Evolutionary conservation across 2,797 vertebrate genomes (phyloP).

Genomic region (Jordanella pulchra): DNA sequence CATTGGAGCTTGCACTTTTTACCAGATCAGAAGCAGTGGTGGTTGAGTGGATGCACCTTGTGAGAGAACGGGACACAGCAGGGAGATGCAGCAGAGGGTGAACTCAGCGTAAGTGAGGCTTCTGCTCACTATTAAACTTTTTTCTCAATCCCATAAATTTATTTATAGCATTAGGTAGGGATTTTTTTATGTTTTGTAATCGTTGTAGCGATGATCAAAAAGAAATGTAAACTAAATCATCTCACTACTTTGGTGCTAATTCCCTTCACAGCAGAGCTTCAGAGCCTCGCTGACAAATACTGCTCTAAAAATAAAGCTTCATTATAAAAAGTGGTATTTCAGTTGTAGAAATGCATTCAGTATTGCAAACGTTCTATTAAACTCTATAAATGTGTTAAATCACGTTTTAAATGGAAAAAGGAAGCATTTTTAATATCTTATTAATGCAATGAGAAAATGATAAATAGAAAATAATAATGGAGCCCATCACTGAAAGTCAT

Average conservation of each 20-base stretch:
- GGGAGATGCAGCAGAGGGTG: conserved; percentile 81
- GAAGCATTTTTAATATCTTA: not conserved
- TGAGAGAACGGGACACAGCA: conserved; percentile 60
- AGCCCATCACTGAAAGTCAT: no score
- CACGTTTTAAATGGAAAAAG: not conserved
- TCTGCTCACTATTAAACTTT: conserved; percentile 23
- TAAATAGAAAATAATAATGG: no score
- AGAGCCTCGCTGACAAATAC: not conserved
- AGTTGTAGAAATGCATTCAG: not conserved
- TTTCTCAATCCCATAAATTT: not conserved
- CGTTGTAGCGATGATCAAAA: not conserved
- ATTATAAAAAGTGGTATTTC: not conserved
- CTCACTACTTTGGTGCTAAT: not conserved
- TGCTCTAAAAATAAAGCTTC: not conserved
- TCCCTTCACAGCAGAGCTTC: not conserved
- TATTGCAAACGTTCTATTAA: not conserved
- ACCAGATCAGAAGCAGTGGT: conserved; percentile 44
- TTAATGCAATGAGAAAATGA: not conserved
- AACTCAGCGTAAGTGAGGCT: conserved; percentile 80
- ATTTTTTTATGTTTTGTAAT: not conserved
- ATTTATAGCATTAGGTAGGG: not conserved
- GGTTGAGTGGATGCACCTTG: conserved; percentile 59
- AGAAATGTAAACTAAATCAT: not conserved
- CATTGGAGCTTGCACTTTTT: conserved; percentile 48
- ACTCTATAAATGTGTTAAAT: not conserved